Percentiles rank a stretch among this genome's conserved stretches.
phyloP scores from a whole-genome alignment of 2,797 vertebrate species.

The Sebastes ruberrimus region DNA sequence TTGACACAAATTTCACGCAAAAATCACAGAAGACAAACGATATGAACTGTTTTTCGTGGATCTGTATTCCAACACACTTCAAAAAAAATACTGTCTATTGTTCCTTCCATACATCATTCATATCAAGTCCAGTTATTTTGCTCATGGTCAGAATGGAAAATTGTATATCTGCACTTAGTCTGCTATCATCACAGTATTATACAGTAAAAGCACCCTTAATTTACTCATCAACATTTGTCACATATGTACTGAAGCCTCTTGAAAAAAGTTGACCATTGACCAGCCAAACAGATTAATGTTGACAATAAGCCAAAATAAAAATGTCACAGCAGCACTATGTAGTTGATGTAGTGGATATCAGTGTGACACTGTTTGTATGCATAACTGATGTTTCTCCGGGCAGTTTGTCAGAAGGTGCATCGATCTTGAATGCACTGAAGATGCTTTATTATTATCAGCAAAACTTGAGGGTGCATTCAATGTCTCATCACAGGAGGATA shows the following conservation, averaged over 20 bases:
- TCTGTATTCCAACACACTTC: neutral
- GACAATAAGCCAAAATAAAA: slow-evolving; percentile 6
- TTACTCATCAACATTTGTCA: neutral
- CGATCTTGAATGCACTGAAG: slow-evolving; percentile 7
- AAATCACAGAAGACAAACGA: neutral
- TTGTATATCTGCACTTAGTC: neutral
- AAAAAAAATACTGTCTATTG: neutral
- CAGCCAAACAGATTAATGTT: neutral
- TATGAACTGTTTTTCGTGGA: neutral
- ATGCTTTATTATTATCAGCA: neutral
- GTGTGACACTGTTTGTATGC: neutral
- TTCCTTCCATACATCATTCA: neutral
- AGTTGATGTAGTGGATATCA: neutral
- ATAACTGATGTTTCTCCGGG: neutral
- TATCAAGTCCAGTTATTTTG: neutral
- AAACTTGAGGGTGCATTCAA: neutral
- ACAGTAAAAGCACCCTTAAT: neutral
- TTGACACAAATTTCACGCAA: neutral
- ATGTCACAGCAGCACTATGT: neutral
- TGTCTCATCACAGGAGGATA: neutral
- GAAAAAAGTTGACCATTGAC: neutral
- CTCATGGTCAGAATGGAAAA: neutral
- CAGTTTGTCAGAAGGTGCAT: neutral
- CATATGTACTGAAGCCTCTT: neutral
- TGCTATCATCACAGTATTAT: neutral